phyloP scores from a whole-genome alignment of 2,113 vertebrate species.

The Corythoichthys intestinalis region DNA sequence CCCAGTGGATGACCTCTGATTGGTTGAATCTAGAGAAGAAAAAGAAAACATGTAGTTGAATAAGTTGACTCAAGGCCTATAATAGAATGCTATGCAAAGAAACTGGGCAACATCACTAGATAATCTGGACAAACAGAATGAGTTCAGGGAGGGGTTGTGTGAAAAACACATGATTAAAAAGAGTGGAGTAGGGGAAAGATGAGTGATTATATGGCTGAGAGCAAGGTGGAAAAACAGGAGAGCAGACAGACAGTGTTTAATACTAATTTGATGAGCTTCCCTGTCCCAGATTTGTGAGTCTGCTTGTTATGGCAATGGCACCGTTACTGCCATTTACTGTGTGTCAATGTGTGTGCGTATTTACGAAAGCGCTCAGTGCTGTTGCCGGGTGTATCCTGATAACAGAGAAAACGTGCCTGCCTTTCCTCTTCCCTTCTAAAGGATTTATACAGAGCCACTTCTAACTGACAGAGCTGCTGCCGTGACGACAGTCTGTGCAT shows the following conservation, averaged over 20 bases:
- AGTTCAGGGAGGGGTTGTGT: background rate
- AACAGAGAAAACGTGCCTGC: background rate
- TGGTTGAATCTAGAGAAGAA: constrained; percentile 60
- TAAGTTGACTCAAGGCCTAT: background rate
- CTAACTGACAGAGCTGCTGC: constrained; percentile 14
- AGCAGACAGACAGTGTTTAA: constrained; percentile 29
- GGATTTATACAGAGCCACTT: constrained; percentile 21
- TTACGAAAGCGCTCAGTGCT: constrained; percentile 4
- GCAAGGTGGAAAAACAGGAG: constrained; percentile 7
- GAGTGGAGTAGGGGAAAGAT: constrained; percentile 28
- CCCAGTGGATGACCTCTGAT: constrained; percentile 60
- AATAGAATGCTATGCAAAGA: constrained; percentile 1
- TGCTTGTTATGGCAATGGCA: background rate
- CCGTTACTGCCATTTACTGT: background rate
- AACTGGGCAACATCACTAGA: constrained; percentile 15
- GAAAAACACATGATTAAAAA: constrained; percentile 52
- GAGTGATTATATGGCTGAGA: constrained; percentile 43
- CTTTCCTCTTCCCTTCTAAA: constrained; percentile 11
- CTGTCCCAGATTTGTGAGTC: constrained; percentile 48
- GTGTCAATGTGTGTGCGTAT: constrained; percentile 9
- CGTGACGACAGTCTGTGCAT: constrained; percentile 6
- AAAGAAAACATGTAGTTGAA: background rate
- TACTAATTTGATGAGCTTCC: constrained; percentile 54
- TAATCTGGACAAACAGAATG: constrained; percentile 33
- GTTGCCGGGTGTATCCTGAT: constrained; percentile 17